phyloP scores from a whole-genome alignment of 2,888 invertebrate species.

The Coronaproctus castanopsis region DNA sequence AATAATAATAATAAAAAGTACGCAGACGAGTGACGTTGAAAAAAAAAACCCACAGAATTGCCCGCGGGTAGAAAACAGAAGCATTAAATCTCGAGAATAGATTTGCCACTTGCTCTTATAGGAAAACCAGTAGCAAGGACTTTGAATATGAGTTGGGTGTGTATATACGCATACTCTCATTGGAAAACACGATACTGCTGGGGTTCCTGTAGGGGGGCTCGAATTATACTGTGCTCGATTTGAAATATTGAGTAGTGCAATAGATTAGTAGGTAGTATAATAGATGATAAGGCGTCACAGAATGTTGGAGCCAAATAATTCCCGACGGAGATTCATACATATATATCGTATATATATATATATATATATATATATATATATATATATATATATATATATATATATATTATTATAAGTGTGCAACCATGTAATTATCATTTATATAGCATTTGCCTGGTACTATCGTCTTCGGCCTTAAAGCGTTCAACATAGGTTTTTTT shows the following conservation, averaged over 20 bases:
- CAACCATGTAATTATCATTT: not conserved
- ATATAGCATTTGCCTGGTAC: not conserved
- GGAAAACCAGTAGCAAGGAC: not conserved
- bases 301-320: not conserved
- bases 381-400: no score
- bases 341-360: no score
- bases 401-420: not conserved
- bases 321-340: not conserved
- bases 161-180: not conserved
- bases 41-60: not conserved
- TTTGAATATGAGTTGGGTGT: not conserved
- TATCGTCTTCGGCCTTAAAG: no score
- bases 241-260: no score
- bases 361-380: no score
- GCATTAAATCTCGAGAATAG: no score
- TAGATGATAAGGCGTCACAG: not conserved
- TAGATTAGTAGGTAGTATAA: not conserved
- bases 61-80: no score
- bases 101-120: no score
- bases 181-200: not conserved
- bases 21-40: not conserved
- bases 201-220: not conserved
- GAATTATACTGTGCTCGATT: no score
- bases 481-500: no score
- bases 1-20: no score